Evolutionary conservation across 2,797 vertebrate genomes (phyloP).

Genomic region (Myotis findleyi): DNA sequence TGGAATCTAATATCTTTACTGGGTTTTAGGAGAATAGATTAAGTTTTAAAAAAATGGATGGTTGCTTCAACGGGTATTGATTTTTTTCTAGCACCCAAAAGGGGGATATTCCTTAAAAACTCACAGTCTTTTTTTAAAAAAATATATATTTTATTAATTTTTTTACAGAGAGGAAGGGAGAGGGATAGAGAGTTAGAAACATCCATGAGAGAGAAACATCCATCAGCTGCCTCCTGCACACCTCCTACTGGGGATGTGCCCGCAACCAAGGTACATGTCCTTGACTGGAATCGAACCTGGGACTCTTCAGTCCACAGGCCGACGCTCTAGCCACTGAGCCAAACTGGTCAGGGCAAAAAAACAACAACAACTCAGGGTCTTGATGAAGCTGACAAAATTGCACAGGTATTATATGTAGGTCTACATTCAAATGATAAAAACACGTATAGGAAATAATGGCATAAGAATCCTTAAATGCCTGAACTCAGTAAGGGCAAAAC

Average conservation of each 20-base stretch:
- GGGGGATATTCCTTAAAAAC: slow-evolving; percentile 39
- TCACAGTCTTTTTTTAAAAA: background rate
- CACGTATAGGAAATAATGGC: background rate
- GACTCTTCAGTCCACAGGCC: too few relatives aligned
- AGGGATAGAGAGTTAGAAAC: too few relatives aligned
- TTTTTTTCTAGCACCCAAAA: slow-evolving; percentile 10
- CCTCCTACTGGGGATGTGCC: too few relatives aligned
- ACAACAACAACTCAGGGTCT: background rate
- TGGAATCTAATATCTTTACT: background rate
- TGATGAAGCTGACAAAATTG: slow-evolving; percentile 34
- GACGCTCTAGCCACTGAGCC: too few relatives aligned
- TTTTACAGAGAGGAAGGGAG: too few relatives aligned
- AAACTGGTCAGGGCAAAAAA: too few relatives aligned
- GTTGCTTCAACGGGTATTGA: background rate
- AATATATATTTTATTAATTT: too few relatives aligned
- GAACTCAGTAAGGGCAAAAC: background rate
- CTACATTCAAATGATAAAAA: slow-evolving; percentile 21
- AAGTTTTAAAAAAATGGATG: background rate
- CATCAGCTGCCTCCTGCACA: too few relatives aligned
- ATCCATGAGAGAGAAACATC: too few relatives aligned
- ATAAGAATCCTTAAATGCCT: background rate
- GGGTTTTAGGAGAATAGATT: slow-evolving; percentile 1
- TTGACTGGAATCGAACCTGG: too few relatives aligned
- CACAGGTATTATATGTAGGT: slow-evolving; percentile 31
- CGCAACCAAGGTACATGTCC: too few relatives aligned